Conservation (phyloP, 2,113 vertebrate genomes). For the Ceyx cyanopectus region DNA sequence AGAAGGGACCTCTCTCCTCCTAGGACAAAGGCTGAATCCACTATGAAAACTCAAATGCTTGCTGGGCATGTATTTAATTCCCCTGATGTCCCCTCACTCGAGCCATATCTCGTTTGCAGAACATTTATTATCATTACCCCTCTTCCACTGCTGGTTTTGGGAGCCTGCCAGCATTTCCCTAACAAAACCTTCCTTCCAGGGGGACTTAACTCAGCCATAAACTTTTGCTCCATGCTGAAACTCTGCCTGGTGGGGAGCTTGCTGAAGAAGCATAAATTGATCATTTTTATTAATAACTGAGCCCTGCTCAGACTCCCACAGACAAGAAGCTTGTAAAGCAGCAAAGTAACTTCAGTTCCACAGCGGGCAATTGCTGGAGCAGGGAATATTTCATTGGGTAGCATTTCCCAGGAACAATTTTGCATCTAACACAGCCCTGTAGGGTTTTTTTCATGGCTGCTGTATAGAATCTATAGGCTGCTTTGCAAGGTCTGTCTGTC, state of each 20-base stretch:
- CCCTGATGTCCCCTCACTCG: constrained; percentile 15
- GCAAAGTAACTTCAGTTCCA: background rate
- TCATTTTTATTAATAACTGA: constrained; percentile 39
- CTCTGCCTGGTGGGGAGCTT: constrained; percentile 28
- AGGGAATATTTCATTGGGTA: background rate
- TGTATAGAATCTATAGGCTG: background rate
- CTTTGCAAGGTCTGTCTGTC: background rate
- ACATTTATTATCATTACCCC: constrained; percentile 55
- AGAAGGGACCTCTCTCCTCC: background rate
- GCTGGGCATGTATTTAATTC: constrained; percentile 47
- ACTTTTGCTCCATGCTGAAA: constrained; percentile 43
- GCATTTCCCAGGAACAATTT: background rate
- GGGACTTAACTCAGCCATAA: constrained; percentile 36
- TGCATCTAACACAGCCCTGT: background rate
- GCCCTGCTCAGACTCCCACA: background rate
- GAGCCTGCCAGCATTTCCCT: constrained; percentile 56
- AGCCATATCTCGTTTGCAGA: background rate
- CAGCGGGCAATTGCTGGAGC: background rate
- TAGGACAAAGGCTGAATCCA: constrained; percentile 30
- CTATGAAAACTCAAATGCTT: constrained; percentile 20
- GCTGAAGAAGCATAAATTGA: constrained; percentile 21
- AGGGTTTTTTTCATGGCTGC: background rate
- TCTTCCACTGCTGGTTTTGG: constrained; percentile 45
- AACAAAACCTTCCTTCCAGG: constrained; percentile 56
- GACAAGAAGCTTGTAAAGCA: constrained; percentile 13